Conservation (phyloP, 2,888 invertebrate species). For the Calameuta idolon region DNA sequence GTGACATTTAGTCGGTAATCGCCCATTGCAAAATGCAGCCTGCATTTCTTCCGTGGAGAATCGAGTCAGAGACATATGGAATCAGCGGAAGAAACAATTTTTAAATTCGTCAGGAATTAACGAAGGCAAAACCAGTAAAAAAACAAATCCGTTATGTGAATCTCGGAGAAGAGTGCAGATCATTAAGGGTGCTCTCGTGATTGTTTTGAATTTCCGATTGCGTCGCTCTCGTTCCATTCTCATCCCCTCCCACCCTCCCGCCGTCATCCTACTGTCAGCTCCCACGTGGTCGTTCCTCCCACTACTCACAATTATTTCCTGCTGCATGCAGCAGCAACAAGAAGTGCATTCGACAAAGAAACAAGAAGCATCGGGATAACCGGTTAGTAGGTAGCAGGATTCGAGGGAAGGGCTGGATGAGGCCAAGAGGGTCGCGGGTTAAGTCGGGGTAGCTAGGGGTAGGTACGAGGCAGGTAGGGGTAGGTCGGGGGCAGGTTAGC, state of each 20-base stretch:
- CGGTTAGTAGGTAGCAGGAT: background rate
- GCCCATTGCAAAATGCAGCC: background rate
- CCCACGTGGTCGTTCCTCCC: background rate
- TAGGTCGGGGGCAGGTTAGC: no score
- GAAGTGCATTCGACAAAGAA: background rate
- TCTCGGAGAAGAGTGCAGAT: constrained; percentile 1
- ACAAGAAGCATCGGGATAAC: background rate
- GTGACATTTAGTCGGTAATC: background rate
- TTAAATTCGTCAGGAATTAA: background rate
- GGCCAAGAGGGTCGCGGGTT: no score
- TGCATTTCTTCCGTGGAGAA: background rate
- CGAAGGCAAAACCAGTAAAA: background rate
- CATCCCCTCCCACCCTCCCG: background rate
- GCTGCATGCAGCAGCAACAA: background rate
- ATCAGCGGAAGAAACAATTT: background rate
- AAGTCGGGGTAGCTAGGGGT: no score
- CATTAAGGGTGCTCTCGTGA: constrained; percentile 12
- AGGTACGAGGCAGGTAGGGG: no score
- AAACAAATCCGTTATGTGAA: constrained; percentile 8
- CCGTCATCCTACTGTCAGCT: background rate
- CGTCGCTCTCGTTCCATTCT: background rate
- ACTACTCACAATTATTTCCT: background rate
- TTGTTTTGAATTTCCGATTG: constrained; percentile 18
- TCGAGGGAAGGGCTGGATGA: background rate
- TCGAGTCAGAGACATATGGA: background rate